Evolutionary conservation across 2,113 vertebrate genomes (phyloP), one percentile per base, ranked within the genome.

Genomic region (Saccopteryx leptura): DNA sequence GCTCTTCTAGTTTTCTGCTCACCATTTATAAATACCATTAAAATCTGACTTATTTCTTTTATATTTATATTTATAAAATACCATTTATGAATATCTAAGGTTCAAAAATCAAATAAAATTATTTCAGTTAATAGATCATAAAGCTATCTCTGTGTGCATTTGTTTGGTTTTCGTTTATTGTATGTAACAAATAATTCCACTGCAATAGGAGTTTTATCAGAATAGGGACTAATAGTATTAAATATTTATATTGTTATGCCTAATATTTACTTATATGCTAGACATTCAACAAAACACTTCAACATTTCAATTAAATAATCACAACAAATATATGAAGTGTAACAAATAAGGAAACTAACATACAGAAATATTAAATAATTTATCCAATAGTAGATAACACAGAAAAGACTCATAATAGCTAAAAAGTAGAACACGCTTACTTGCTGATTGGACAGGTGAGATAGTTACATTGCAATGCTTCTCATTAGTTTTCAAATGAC

Each of bases 61-160:
- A 81, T 81, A 81, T 81, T 81, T 26, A 9, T 26, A 60, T 24
- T 81, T 81, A 61, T 26, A 82, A 39, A 82, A 48, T 65, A 48
- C 26, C 39, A 82, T 31, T 63, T 52, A 33, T 60, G 60, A 33
- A 19, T 61, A 83, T 88, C 68, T 83, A 63, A 93, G 33, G 11
- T 24, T 88, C 66, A 85, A 88, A 7, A 69, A 91, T 68, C 60
- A 90, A 69, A 90, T 75, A 69, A 75, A 74, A 80, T 84, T 4
- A 58, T 74, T 66, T 58, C 7, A 10, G 23, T 52, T 78, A 48
- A 46, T 66, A 93, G 28, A 69, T 93, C 15, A 84, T 46, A 58
- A 24, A 80, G 33, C 19, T 89, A 68, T 31, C 13, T 33, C 1
- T 74, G 23, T 39, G 8, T 81, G 11, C 54, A 12, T 80, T 31